Conservation (phyloP, 2,113 vertebrate genomes). For the Odobenus rosmarus region DNA sequence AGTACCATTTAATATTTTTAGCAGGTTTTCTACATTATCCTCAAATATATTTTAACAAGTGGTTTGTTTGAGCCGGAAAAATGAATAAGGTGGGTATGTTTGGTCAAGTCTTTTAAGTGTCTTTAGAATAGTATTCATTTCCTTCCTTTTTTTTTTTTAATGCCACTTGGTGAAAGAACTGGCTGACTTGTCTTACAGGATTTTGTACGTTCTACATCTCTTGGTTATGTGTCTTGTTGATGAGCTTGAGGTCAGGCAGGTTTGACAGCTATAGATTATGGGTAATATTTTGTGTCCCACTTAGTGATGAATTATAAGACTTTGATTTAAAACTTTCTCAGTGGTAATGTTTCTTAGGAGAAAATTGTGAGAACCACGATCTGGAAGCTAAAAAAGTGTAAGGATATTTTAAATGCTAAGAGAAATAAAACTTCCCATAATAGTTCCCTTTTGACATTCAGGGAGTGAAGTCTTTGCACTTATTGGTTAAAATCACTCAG, state of each 20-base stretch:
- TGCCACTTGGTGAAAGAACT: background rate
- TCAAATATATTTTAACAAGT: background rate
- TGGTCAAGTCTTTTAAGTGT: background rate
- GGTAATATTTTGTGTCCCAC: background rate
- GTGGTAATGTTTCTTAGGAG: background rate
- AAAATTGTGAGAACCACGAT: background rate
- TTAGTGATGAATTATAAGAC: background rate
- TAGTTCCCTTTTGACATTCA: background rate
- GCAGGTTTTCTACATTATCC: background rate
- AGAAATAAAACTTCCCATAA: constrained; percentile 15
- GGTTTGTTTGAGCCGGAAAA: background rate
- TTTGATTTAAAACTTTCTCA: constrained; percentile 20
- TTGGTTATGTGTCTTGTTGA: background rate
- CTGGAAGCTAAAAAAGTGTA: background rate
- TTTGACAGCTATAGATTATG: background rate
- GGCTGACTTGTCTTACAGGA: background rate
- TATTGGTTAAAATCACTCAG: background rate
- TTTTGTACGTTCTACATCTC: background rate
- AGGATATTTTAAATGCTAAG: constrained; percentile 36
- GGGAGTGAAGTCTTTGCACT: background rate
- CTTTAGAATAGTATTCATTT: background rate
- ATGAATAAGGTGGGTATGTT: background rate
- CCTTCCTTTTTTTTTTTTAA: background rate
- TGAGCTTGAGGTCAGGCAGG: background rate
- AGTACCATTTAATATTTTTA: background rate